Conservation (phyloP, 2,888 invertebrate species). For the Cephus sareptanus region DNA sequence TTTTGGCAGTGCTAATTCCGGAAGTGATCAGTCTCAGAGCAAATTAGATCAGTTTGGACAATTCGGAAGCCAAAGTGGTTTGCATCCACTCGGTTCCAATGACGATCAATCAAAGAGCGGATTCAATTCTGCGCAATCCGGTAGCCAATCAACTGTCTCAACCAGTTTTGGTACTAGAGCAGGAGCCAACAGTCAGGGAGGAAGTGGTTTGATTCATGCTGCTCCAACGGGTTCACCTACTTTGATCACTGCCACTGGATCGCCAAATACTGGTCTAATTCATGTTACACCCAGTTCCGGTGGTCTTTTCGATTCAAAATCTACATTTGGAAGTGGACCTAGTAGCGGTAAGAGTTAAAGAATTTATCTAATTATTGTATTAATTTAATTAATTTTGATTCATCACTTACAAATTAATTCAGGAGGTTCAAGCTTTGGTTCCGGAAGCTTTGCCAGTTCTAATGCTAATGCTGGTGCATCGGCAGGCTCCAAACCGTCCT, state of each 20-base stretch:
- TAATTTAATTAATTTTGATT: background rate
- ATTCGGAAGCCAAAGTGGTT: background rate
- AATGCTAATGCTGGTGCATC: slow-evolving; percentile 11
- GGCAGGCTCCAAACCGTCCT: background rate
- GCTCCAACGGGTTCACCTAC: background rate
- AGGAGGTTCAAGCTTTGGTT: slow-evolving; percentile 9
- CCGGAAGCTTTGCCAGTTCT: background rate
- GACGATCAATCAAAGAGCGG: background rate
- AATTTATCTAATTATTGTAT: background rate
- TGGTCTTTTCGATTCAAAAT: slow-evolving; percentile 3
- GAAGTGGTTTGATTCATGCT: slow-evolving; percentile 9
- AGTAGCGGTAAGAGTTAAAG: background rate
- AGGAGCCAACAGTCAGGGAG: background rate
- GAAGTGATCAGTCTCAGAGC: background rate
- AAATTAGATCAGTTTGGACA: slow-evolving; percentile 18
- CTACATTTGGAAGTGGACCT: background rate
- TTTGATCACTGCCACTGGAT: background rate
- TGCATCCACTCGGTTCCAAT: background rate
- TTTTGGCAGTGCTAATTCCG: background rate
- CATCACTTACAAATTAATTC: background rate
- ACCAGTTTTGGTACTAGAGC: slow-evolving; percentile 21
- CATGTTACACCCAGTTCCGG: slow-evolving; percentile 5
- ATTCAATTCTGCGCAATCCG: background rate
- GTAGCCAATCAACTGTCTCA: slow-evolving; percentile 5
- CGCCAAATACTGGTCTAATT: slow-evolving; percentile 2